Evolutionary conservation across 2,113 vertebrate species (phyloP).

Genomic region (Ptilonorhynchus violaceus): DNA sequence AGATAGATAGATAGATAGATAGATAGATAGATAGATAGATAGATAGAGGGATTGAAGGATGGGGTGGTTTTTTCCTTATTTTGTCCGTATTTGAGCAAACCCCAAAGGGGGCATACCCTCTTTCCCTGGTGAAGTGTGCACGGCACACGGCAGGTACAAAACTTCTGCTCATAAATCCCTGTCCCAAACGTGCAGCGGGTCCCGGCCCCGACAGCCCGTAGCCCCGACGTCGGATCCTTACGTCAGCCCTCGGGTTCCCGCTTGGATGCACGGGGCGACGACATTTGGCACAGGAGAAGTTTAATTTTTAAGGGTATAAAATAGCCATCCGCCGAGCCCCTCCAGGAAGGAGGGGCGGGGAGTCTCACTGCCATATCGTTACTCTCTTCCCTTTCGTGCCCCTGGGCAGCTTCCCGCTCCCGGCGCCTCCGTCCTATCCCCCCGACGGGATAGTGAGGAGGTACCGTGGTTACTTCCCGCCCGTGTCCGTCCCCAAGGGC

Average conservation of each 20-base stretch:
- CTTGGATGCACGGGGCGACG: too few species aligned
- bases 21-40: background rate
- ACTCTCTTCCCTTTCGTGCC: background rate
- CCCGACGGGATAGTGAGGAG: background rate
- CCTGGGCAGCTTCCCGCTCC: background rate
- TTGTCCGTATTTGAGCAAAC: background rate
- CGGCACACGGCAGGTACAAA: background rate
- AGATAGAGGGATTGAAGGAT: background rate
- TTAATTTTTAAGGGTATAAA: background rate
- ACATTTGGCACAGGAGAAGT: background rate
- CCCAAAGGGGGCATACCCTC: background rate
- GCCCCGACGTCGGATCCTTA: background rate
- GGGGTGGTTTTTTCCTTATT: background rate
- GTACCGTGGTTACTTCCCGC: background rate
- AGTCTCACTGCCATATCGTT: too few species aligned
- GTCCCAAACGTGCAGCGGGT: background rate
- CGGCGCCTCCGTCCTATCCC: background rate
- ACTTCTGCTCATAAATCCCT: background rate
- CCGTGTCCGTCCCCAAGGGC: background rate
- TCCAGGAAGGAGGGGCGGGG: background rate
- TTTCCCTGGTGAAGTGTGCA: rapidly evolving
- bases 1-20: background rate
- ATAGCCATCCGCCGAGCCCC: background rate
- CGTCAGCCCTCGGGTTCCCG: background rate
- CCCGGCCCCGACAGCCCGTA: background rate